These are phyloP conservation scores for Cerceris ruficornis DNA, from an alignment of 2,888 invertebrate genomes.

Conservation along the genomic window DNA sequence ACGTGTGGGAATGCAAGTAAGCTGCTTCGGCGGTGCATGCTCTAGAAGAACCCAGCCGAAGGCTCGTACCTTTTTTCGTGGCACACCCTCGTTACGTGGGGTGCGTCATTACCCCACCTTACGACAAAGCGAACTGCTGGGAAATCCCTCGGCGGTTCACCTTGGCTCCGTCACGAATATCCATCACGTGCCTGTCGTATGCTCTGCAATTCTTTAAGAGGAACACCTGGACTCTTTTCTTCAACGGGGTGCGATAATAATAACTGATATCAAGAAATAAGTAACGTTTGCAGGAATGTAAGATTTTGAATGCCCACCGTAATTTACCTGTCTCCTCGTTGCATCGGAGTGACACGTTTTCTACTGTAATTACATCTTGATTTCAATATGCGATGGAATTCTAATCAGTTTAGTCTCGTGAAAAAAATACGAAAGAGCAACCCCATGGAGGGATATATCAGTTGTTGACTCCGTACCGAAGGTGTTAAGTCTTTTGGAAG, in stretches of 20 bases:
- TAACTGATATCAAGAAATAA: slow-evolving; percentile 10
- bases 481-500: too few relatives aligned
- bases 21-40: slow-evolving; percentile 45
- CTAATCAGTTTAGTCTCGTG: too few relatives aligned
- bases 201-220: slow-evolving; percentile 13
- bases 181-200: slow-evolving; percentile 19
- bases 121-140: slow-evolving; percentile 33
- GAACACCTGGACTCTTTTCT: slow-evolving; percentile 37
- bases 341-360: too few relatives aligned
- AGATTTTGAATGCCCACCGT: neutral
- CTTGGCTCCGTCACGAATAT: slow-evolving; percentile 17
- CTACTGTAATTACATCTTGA: too few relatives aligned
- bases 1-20: slow-evolving; percentile 61
- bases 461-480: too few relatives aligned
- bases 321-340: too few relatives aligned
- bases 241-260: neutral
- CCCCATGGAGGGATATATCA: too few relatives aligned
- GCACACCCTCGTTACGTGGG: slow-evolving; percentile 57
- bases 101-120: slow-evolving; percentile 51
- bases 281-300: neutral
- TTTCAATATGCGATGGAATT: too few relatives aligned
- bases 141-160: slow-evolving; percentile 42
- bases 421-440: too few relatives aligned
- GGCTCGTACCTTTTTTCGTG: slow-evolving; percentile 39
- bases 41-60: slow-evolving; percentile 21